A percentile compares a stretch with the other conserved stretches of the same genome.
Evolutionary conservation across 92 coral and sea anemone species (phyloP).

Genomic region (Palythoa grandiflora): DNA sequence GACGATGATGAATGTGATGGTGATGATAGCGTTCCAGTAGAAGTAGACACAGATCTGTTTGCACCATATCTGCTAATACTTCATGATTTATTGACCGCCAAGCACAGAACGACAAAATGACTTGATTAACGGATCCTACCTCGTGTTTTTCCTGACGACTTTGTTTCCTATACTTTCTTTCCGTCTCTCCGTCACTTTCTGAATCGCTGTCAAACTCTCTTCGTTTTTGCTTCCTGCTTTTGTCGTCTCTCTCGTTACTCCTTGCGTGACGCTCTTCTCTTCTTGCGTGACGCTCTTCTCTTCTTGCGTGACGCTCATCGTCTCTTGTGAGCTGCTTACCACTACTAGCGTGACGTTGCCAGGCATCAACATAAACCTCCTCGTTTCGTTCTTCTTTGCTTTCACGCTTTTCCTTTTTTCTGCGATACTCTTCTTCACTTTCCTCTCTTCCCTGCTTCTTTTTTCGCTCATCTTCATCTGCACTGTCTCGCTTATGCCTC

Average conservation of each 20-base stretch:
- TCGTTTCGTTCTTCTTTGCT: constrained; percentile 15
- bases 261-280: neutral
- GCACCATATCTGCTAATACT: neutral
- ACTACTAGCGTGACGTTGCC: constrained; percentile 22
- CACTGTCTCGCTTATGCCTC: constrained; percentile 49
- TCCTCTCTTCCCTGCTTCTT: constrained; percentile 14
- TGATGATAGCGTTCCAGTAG: neutral
- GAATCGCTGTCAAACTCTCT: constrained; percentile 4
- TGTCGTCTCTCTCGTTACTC: constrained; percentile 1
- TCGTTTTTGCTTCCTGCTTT: constrained; percentile 5
- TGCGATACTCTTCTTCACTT: neutral
- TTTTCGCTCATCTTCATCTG: constrained; percentile 33
- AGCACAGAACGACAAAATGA: neutral
- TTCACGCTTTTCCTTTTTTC: constrained; percentile 36
- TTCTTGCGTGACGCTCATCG: neutral
- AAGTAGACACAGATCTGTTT: too few relatives aligned
- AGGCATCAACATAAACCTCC: constrained; percentile 38
- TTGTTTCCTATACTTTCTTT: constrained; percentile 12
- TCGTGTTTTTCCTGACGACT: neutral
- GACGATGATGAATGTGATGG: neutral
- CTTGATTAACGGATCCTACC: neutral
- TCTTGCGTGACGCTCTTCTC: neutral
- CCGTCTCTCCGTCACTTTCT: constrained; percentile 24
- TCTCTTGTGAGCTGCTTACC: neutral
- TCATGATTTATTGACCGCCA: neutral